Evolutionary conservation across 1,140 invertebrate genomes (phyloP).

Genomic region (Dryas iulia): DNA sequence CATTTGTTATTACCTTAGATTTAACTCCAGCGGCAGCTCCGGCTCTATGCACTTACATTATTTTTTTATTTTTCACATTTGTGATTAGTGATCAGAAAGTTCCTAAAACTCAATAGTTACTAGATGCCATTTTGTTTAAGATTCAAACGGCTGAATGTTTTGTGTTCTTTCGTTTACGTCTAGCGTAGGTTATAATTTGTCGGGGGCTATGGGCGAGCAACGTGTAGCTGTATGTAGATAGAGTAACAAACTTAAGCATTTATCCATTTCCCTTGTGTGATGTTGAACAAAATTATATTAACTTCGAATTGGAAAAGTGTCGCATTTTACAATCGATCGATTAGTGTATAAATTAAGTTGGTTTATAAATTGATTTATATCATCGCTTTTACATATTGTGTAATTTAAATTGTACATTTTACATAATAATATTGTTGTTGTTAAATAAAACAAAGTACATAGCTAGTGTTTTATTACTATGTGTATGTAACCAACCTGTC

Average conservation of each 20-base stretch:
- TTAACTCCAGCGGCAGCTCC: slow-evolving; percentile 28
- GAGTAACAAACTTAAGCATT: not conserved
- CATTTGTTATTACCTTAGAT: slow-evolving; percentile 29
- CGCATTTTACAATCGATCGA: slow-evolving; percentile 9
- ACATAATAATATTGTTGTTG: slow-evolving; percentile 73
- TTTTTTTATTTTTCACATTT: slow-evolving; percentile 35
- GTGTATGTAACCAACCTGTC: not conserved
- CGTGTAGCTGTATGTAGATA: not conserved
- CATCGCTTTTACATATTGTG: slow-evolving; percentile 64
- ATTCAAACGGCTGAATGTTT: slow-evolving; percentile 26
- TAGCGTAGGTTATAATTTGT: not conserved
- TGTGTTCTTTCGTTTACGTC: slow-evolving; percentile 23
- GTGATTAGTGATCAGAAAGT: slow-evolving; percentile 70
- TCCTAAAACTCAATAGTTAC: slow-evolving; percentile 71
- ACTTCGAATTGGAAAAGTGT: not conserved
- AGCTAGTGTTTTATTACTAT: slow-evolving; percentile 30
- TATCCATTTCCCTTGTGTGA: not conserved
- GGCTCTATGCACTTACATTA: not conserved
- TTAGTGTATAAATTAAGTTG: slow-evolving; percentile 30
- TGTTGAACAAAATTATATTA: slow-evolving; percentile 4
- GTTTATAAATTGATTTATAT: slow-evolving; percentile 50
- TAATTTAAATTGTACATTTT: slow-evolving; percentile 72
- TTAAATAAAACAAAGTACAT: slow-evolving; percentile 66
- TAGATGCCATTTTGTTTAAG: slow-evolving; percentile 63
- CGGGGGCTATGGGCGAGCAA: not conserved